Evolutionary conservation across 2,888 invertebrate species (phyloP), one percentile per base, ranked within the genome.

Genomic region (Bombylius major): DNA sequence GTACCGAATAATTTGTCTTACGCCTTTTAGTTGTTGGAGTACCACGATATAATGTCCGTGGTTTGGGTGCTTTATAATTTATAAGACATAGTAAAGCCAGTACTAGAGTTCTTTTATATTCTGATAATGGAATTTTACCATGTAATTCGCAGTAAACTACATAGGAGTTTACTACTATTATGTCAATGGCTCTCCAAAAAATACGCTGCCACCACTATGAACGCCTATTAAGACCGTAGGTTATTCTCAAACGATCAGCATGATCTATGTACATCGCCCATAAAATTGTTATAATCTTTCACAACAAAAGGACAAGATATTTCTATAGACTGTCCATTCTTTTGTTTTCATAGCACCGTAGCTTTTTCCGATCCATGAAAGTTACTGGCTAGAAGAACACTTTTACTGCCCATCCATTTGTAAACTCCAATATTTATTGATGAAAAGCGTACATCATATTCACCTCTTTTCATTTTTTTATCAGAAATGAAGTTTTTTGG

Each of bases 161-260:
- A 50, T 34, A 50, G 5, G 34, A 12, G 33, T 58, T 56, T 44
- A 56, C 59, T 49, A 58, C 56, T 12, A 53, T 53, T 9, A 56
- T 51, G 3, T 56, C 58, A 3, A 51, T 31, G 12, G 54, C 39
- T 5, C 54, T 55, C 14, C 67, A 69, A 4, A 67, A 57, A 9
- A 57, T 44, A 3, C 54, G 49, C 14, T 57, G 53, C 44, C 54
- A 53, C 61, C 58, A 61, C 42, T 39, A 11, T 13, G 58, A 59
- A 34, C 44, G 56, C 39, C 58, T 50, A 44, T 56, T 56, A 23
- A 58, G 58, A 36, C 53, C 44, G 54, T 60, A 61, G 9, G 47
- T 50, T 11, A 48, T 50, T 23, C 55, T 47, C 11, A 55, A 39
- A n/a, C 57, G 59, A 32, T 61, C 56, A 53, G 36, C 47, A 23